Evolutionary conservation across 2,888 invertebrate genomes (phyloP), one percentile per base, ranked within the genome.

Genomic region (Mythimna impura): DNA sequence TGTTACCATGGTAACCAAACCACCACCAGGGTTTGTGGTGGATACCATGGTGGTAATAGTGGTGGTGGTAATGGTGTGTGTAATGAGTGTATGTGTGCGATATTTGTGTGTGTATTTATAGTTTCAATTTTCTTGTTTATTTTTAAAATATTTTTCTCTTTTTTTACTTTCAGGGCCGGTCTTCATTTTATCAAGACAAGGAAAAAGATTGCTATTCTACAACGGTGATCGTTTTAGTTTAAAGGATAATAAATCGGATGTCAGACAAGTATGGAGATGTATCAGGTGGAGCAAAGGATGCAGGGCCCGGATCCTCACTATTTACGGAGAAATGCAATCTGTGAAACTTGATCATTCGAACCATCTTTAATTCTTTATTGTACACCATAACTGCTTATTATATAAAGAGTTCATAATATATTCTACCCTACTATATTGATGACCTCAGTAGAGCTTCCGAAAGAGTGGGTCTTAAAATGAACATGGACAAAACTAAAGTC

Each of bases 211-310:
- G 40, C 22, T 74, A 2, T 36, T 20, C 10, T 76, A 36, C 20
- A 4, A 60, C 8, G 10, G 9, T 5, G 36, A 76, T 14, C 58
- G 58, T 30, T 74, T 76, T 17, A 43, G 69, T 68, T 47, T 74
- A 10, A 74, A 74, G 47, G 74, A 74, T 36, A 0, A 52, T 20
- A 76, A 2, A 22, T 40, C 76, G 2, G n/a, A 25, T 17, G 34
- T 6, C n/a, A 74, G 69, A 47, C 69, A 76, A 47, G 69, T 68
- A 12, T 74, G 74, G 74, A 43, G 74, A 25, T 76, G 76, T n/a
- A 76, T 69, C 14, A 68, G 60, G 30, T 76, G 74, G 74, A 22
- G 6, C 12, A 68, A 60, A 36, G 58, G 76, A 6, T 74, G 74
- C 60, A 60, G 69, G 20, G 77, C 74, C 14, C 52, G 74, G 47